phyloP scores from a whole-genome alignment of 2,888 invertebrate genomes.

The Tenthredo distinguenda region DNA sequence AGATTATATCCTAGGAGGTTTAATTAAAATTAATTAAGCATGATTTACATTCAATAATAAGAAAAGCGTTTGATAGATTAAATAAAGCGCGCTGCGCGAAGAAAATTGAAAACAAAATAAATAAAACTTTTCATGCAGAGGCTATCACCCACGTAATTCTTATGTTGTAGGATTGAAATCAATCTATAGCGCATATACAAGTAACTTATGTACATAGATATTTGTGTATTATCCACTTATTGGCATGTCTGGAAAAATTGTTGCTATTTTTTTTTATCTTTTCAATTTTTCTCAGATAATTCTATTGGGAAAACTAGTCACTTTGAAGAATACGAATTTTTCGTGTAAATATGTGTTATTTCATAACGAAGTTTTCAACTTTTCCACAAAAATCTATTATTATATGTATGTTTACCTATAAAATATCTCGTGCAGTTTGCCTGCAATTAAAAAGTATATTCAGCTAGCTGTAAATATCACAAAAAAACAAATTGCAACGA shows the following conservation, averaged over 20 bases:
- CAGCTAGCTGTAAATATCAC: conserved; percentile 36
- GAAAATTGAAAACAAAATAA: not conserved
- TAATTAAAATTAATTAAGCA: conserved; percentile 40
- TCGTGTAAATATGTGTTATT: not conserved
- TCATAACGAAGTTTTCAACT: not conserved
- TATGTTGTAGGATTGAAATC: conserved; percentile 11
- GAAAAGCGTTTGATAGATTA: conserved; percentile 13
- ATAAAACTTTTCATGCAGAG: conserved; percentile 9
- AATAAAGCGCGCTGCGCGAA: conserved; percentile 14
- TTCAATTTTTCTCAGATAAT: not conserved
- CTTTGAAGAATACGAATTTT: not conserved
- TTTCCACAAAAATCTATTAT: not conserved
- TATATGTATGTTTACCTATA: not conserved
- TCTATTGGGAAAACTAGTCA: not conserved
- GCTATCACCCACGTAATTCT: not conserved
- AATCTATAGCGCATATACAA: not conserved
- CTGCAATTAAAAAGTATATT: conserved; percentile 2
- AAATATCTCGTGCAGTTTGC: conserved; percentile 17
- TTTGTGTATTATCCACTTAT: not conserved
- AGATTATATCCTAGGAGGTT: conserved; percentile 23
- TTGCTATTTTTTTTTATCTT: not conserved
- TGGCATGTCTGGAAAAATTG: not conserved
- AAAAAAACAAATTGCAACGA: conserved; percentile 36
- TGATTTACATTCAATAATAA: conserved; percentile 42
- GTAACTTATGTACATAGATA: conserved; percentile 12